phyloP scores from a whole-genome alignment of 2,113 vertebrate genomes.

The Notiomystis cincta region DNA sequence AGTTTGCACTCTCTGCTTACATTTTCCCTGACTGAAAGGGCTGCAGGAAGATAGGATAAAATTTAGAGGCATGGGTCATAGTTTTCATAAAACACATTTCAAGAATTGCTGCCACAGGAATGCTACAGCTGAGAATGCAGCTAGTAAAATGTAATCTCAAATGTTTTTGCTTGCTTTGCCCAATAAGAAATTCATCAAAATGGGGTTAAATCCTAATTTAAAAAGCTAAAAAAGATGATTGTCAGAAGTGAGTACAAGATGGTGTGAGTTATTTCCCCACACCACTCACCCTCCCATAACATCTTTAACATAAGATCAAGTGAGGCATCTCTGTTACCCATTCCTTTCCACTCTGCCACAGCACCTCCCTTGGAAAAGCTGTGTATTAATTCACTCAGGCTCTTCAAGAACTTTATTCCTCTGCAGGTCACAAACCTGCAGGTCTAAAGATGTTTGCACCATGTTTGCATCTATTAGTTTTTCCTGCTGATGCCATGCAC shows the following conservation, averaged over 20 bases:
- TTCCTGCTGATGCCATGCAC: rapidly evolving
- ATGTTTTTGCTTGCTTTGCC: not conserved
- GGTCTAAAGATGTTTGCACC: not conserved
- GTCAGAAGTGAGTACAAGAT: not conserved
- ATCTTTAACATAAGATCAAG: not conserved
- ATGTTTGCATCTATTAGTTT: not conserved
- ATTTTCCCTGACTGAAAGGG: not conserved
- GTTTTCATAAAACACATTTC: conserved; percentile 3
- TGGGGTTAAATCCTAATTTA: not conserved
- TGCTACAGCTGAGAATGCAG: not conserved
- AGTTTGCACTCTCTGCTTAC: not conserved
- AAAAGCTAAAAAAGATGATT: not conserved
- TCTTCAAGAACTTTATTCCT: not conserved
- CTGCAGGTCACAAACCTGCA: not conserved
- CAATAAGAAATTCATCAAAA: not conserved
- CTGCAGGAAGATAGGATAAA: not conserved
- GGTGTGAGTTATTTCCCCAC: not conserved
- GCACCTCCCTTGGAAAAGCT: not conserved
- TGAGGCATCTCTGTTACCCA: not conserved
- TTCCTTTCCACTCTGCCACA: not conserved
- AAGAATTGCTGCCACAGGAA: not conserved
- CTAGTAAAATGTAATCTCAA: not conserved
- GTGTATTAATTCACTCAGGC: not conserved
- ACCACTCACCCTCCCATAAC: rapidly evolving
- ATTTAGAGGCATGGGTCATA: not conserved